Conservation (phyloP, 2,888 invertebrate species). For the Caenorhabditis becei region DNA sequence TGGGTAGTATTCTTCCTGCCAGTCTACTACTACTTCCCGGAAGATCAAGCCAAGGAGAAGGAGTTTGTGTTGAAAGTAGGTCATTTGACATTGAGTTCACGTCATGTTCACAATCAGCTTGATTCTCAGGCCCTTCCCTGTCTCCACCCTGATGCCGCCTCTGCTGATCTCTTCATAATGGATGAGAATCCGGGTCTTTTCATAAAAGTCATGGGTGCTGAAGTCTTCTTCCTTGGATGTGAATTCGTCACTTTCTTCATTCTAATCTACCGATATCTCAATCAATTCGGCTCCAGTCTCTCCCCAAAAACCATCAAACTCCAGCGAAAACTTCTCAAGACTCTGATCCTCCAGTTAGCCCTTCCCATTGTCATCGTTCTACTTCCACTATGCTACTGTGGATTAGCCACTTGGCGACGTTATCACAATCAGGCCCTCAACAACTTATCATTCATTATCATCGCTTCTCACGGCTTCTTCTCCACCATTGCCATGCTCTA, state of each 20-base stretch:
- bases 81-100: neutral
- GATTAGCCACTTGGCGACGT: neutral
- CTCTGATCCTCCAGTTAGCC: neutral
- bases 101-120: neutral
- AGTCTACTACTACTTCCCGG: too few species aligned
- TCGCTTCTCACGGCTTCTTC: neutral
- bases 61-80: too few species aligned
- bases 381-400: neutral
- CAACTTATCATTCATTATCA: neutral
- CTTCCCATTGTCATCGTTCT: neutral
- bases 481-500: neutral
- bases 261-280: neutral
- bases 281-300: neutral
- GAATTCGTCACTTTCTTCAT: neutral
- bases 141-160: neutral
- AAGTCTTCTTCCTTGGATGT: neutral
- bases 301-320: neutral
- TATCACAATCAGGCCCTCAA: conserved; percentile 8
- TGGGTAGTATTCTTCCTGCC: too few species aligned
- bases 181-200: neutral
- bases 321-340: neutral
- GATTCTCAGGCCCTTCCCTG: neutral
- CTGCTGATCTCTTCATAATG: neutral
- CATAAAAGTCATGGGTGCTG: neutral
- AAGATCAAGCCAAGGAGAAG: too few species aligned